Base-by-base conservation (phyloP, 1,140 invertebrate species). In the Bacillus rossius region DNA sequence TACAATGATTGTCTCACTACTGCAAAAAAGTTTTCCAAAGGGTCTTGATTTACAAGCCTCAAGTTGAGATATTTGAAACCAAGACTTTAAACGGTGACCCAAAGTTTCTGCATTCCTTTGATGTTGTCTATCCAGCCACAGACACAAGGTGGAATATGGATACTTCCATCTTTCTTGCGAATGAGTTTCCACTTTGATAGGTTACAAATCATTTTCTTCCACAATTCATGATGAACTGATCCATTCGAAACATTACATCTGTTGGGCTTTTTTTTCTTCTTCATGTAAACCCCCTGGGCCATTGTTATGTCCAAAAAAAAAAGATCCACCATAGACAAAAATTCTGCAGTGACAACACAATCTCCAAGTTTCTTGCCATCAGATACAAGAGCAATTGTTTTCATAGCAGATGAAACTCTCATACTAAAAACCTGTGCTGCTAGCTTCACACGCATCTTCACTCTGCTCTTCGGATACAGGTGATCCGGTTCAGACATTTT, bases 11-110 rank as follows among this genome's bases (percentile, higher is more conserved):
- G 53, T 51, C 73, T 29, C 14, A 77, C 65, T 1, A 20, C 41
- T n/a, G 62, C 55, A 55, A 77, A 77, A 59, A 74, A 69, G 22
- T 72, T 49, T 67, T 75, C 70, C 13, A 75, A 17, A 56, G 74
- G 70, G 57, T 75, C 69, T 61, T 74, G 71, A 16, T 64, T 62
- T 1, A 70, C 19, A 54, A 67, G 70, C 54, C 69, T 69, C 4
- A 60, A 64, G 23, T 59, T 50, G 4, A 65, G 14, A 58, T 59
- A 56, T 23, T 49, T 48, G 17, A 62, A 23, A 8, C 23, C 16
- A 37, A 50, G 14, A 45, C 56, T 47, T 50, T 56, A 37, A 8
- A 69, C 54, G 56, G 64, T 61, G 14, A 54, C 61, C 22, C 65
- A 73, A 41, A 73, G 54, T 40, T 14, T 25, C 49, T 43, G 43